Evolutionary conservation across 2,113 vertebrate genomes (phyloP).

Genomic region (Pseudopipra pipra): DNA sequence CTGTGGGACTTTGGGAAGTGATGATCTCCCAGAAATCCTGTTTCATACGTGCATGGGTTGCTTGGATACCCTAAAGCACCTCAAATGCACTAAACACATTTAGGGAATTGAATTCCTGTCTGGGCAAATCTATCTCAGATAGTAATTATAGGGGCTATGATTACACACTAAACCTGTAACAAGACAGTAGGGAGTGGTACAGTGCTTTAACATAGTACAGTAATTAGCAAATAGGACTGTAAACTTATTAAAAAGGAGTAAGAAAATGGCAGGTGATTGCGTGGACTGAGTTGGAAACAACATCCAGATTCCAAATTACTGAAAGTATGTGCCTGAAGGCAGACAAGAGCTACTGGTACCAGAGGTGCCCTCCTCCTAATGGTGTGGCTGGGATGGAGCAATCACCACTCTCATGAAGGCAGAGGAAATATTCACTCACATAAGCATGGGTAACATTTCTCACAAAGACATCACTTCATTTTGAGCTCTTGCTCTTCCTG

Average conservation of each 20-base stretch:
- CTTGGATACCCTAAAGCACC: not conserved
- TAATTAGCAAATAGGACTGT: not conserved
- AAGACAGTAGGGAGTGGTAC: not conserved
- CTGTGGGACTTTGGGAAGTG: not conserved
- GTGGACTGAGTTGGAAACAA: not conserved
- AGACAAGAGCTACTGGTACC: rapidly evolving
- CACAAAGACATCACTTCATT: not conserved
- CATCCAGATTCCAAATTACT: not conserved
- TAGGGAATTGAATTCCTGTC: not conserved
- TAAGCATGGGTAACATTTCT: not conserved
- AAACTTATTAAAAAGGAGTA: not conserved
- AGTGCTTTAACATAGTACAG: not conserved
- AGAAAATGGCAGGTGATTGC: not conserved
- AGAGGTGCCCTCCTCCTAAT: not conserved
- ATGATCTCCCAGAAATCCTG: not conserved
- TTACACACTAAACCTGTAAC: not conserved
- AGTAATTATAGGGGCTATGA: rapidly evolving
- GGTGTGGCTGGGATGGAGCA: not conserved
- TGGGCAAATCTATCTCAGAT: not conserved
- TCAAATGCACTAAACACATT: not conserved
- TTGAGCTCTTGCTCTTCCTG: not conserved
- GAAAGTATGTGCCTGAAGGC: not conserved
- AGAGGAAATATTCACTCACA: not conserved
- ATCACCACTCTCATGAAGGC: rapidly evolving
- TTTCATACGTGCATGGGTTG: not conserved